These are phyloP conservation scores for Petrocephalus schoutedeni DNA, from an alignment of 2,797 vertebrate genomes.

Conservation along the genomic window DNA sequence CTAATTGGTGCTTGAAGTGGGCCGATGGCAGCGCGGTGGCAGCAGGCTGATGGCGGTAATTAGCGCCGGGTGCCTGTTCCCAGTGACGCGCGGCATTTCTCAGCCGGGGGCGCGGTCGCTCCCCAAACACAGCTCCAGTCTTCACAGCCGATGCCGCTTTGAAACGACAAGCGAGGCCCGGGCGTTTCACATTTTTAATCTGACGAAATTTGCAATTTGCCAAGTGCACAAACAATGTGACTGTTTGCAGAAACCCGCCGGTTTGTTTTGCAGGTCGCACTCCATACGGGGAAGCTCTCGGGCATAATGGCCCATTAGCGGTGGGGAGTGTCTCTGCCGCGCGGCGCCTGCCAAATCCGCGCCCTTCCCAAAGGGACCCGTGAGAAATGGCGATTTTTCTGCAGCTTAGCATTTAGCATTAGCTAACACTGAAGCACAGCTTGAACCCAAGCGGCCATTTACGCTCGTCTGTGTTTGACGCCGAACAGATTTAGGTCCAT, in stretches of 20 bases:
- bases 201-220: neutral
- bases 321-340: neutral
- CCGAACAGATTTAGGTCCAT: neutral
- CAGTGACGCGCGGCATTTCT: neutral
- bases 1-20: slow-evolving; percentile 6
- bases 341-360: neutral
- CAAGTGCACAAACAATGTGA: neutral
- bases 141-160: neutral
- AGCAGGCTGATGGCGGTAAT: neutral
- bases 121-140: too few relatives aligned
- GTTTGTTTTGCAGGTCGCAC: neutral
- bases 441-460: neutral
- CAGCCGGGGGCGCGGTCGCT: neutral
- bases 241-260: neutral
- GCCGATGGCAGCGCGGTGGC: neutral
- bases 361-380: neutral
- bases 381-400: neutral
- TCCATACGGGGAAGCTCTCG: neutral
- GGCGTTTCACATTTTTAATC: neutral
- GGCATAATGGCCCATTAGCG: neutral
- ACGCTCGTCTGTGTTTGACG: neutral
- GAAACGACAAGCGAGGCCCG: neutral
- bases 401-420: neutral
- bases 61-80: neutral
- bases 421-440: neutral